Percentiles rank a stretch among this genome's conserved stretches.
phyloP scores from a whole-genome alignment of 2,797 vertebrate genomes.

The Ctenosaura bakeri region DNA sequence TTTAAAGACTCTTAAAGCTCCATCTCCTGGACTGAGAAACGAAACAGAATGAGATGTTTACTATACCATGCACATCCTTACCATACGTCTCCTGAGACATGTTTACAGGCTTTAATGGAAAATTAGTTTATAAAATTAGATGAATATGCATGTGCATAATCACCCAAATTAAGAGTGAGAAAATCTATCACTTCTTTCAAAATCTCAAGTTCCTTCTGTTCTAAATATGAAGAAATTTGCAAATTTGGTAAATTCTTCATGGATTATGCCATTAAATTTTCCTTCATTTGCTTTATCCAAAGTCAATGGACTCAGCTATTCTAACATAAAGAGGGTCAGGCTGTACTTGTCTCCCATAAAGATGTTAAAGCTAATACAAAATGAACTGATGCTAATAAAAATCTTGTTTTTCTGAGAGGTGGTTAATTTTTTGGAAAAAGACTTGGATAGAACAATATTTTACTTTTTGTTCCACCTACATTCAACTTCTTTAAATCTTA shows the following conservation, averaged over 20 bases:
- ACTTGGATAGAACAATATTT: neutral
- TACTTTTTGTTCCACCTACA: neutral
- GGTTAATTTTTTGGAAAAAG: too few species aligned
- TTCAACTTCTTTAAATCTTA: neutral
- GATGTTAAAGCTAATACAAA: neutral
- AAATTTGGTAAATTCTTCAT: neutral
- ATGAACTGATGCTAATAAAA: too few species aligned
- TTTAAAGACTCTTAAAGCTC: constrained; percentile 7
- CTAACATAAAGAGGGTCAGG: neutral
- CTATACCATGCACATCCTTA: neutral
- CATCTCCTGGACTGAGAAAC: neutral
- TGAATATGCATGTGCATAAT: neutral
- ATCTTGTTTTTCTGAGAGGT: too few species aligned
- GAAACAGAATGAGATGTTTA: neutral
- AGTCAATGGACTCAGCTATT: neutral
- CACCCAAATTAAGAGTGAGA: neutral
- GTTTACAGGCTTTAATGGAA: neutral
- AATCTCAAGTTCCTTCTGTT: neutral
- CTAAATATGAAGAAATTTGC: neutral
- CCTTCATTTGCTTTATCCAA: neutral
- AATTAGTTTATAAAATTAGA: neutral
- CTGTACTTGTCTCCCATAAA: neutral
- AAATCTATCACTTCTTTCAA: neutral
- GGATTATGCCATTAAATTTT: neutral
- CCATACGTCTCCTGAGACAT: neutral